These are phyloP conservation scores for Whitmania pigra DNA, from an alignment of 1,140 invertebrate genomes.

Conservation along the genomic window DNA sequence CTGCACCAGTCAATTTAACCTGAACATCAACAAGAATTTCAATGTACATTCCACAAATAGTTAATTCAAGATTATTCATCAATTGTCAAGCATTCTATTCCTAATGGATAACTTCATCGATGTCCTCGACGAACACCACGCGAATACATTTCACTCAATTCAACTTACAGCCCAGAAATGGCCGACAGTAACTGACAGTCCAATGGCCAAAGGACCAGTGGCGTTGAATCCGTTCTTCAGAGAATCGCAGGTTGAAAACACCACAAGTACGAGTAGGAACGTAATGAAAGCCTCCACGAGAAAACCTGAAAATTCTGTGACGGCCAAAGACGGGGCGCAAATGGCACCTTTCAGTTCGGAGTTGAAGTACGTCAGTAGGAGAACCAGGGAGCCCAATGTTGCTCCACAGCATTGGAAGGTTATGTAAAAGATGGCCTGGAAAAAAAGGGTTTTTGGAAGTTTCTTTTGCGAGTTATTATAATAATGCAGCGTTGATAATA, in stretches of 20 bases:
- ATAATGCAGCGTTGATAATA: too few relatives aligned
- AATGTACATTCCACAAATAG: too few relatives aligned
- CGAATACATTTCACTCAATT: not conserved
- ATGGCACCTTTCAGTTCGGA: not conserved
- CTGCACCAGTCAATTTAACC: conserved; percentile 28
- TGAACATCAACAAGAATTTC: conserved; percentile 19
- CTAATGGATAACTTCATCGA: not conserved
- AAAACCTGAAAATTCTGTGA: conserved; percentile 15
- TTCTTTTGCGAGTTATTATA: too few relatives aligned
- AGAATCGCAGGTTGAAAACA: conserved; percentile 20
- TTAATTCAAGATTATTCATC: too few relatives aligned
- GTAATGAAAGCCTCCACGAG: conserved; percentile 23
- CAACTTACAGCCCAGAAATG: conserved; percentile 20
- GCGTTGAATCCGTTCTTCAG: conserved; percentile 12
- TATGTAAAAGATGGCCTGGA: conserved; percentile 16
- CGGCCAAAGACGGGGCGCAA: not conserved
- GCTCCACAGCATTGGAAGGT: conserved; percentile 14
- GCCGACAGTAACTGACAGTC: conserved; percentile 21
- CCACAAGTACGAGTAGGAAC: conserved; percentile 23
- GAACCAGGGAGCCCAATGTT: conserved; percentile 12
- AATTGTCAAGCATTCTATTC: too few relatives aligned
- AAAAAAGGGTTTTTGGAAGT: not conserved
- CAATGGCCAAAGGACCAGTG: conserved; percentile 23
- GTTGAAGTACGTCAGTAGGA: not conserved
- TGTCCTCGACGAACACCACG: not conserved